Evolutionary conservation across 2,113 vertebrate genomes (phyloP).

Genomic region (Vombatus ursinus): DNA sequence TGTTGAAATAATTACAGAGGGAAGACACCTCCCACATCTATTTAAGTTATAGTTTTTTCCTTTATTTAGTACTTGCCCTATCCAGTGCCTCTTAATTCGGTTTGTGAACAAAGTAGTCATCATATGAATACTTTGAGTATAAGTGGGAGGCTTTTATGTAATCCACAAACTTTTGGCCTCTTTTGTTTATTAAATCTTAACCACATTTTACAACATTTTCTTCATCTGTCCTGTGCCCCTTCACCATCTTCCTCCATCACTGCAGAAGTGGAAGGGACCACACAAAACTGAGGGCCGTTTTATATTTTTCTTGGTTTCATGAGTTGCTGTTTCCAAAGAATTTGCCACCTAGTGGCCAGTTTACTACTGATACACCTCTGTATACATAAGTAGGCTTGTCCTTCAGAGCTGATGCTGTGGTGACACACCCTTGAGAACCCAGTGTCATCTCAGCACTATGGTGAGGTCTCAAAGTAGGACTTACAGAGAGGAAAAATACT

Average conservation of each 20-base stretch:
- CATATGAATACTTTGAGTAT: not conserved
- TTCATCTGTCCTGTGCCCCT: not conserved
- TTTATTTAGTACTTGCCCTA: not conserved
- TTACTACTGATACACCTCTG: not conserved
- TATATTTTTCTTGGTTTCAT: not conserved
- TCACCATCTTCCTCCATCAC: not conserved
- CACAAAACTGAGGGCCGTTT: not conserved
- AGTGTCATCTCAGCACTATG: not conserved
- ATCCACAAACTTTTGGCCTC: not conserved
- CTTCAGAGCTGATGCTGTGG: not conserved
- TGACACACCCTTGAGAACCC: not conserved
- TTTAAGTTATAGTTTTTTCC: not conserved
- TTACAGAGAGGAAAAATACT: not conserved
- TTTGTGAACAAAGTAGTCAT: not conserved
- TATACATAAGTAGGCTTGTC: not conserved
- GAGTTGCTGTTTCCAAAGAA: not conserved
- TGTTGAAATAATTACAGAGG: not conserved
- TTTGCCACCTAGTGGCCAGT: not conserved
- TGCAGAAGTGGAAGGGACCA: not conserved
- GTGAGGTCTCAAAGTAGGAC: not conserved
- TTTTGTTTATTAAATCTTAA: not conserved
- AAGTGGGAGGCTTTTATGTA: not conserved
- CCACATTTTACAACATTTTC: not conserved
- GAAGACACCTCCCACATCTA: not conserved
- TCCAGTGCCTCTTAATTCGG: not conserved